A percentile compares a stretch with the other conserved stretches of the same genome.
Evolutionary conservation across 1,140 invertebrate genomes (phyloP).

Genomic region (Belonocnema kinseyi): DNA sequence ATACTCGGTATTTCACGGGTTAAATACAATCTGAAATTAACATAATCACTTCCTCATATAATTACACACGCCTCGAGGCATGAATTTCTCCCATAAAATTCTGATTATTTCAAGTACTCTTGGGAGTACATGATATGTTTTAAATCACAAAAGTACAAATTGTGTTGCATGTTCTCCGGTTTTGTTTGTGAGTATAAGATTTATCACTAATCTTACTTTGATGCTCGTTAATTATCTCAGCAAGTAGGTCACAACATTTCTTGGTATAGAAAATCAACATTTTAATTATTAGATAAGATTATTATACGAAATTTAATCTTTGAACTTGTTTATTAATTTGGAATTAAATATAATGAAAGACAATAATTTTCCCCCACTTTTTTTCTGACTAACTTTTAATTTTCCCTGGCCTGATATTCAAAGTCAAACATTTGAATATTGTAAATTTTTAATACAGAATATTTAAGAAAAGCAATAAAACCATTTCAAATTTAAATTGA

Average conservation of each 20-base stretch:
- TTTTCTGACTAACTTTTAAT: no score
- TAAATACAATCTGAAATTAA: constrained; percentile 11
- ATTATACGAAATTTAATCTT: no score
- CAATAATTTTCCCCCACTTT: no score
- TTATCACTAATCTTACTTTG: neutral
- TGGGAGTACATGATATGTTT: constrained; percentile 13
- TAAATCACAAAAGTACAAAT: neutral
- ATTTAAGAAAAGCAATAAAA: no score
- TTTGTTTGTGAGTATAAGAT: constrained; percentile 13
- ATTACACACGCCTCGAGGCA: constrained; percentile 27
- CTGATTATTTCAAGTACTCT: constrained; percentile 10
- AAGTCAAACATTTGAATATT: no score
- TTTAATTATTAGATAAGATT: no score
- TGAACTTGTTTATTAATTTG: no score
- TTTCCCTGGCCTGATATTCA: no score
- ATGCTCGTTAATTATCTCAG: constrained; percentile 11
- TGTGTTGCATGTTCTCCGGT: neutral
- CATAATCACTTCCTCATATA: constrained; percentile 26
- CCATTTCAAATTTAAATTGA: no score
- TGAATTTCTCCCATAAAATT: constrained; percentile 27
- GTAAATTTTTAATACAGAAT: no score
- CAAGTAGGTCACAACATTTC: constrained; percentile 4
- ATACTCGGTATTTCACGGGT: constrained; percentile 20
- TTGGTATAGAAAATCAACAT: neutral
- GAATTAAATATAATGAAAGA: no score